These are phyloP conservation scores for Oeneis ivallda DNA, from an alignment of 2,888 invertebrate genomes.

Conservation along the genomic window DNA sequence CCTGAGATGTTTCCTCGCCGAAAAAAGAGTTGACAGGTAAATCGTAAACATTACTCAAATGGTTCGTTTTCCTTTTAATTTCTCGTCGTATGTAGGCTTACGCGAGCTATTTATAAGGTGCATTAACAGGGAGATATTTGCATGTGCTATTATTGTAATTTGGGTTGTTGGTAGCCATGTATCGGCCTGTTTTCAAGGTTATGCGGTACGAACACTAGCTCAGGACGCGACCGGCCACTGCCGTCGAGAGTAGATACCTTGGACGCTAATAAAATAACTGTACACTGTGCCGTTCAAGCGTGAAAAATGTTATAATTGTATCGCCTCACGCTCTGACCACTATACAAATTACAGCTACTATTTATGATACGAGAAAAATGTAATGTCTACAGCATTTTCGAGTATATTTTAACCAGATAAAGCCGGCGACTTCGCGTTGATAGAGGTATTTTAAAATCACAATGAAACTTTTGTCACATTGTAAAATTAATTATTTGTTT, in stretches of 20 bases:
- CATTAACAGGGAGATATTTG: not conserved
- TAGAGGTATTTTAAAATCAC: too few relatives aligned
- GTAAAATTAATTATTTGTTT: too few relatives aligned
- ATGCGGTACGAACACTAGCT: conserved; percentile 57
- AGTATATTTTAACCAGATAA: too few relatives aligned
- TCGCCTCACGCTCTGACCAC: conserved; percentile 4
- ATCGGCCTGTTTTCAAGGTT: conserved; percentile 65
- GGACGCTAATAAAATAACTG: conserved; percentile 54
- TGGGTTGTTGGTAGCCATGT: conserved; percentile 29
- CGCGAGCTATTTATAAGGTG: conserved; percentile 8
- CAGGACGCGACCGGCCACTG: conserved; percentile 62
- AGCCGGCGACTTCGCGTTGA: too few relatives aligned
- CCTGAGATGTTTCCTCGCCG: conserved; percentile 74
- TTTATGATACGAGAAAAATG: not conserved
- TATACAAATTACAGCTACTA: not conserved
- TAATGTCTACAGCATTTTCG: not conserved
- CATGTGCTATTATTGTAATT: conserved; percentile 23
- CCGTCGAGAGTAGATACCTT: conserved; percentile 56
- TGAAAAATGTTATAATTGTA: conserved; percentile 43
- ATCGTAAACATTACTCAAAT: conserved; percentile 72
- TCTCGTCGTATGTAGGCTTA: not conserved
- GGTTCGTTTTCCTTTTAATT: conserved; percentile 17
- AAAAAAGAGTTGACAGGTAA: conserved; percentile 78
- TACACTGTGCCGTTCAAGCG: conserved; percentile 40
- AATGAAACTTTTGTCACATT: too few relatives aligned